These are phyloP conservation scores for Agapornis canus DNA, from an alignment of 2,797 vertebrate species.

Conservation along the genomic window DNA sequence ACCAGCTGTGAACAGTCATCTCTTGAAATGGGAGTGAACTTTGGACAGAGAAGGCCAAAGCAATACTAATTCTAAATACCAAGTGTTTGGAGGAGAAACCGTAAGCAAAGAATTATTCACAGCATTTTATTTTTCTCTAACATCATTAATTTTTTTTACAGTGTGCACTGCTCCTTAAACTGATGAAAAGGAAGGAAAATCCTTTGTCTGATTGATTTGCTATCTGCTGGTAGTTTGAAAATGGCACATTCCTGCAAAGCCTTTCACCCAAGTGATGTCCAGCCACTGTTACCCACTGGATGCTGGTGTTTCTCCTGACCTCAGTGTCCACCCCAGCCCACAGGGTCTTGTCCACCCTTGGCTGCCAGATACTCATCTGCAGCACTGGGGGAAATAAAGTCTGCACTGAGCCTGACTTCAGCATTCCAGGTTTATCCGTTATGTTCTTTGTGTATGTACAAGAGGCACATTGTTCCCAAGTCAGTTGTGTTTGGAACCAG, in stretches of 20 bases:
- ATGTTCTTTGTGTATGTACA: not conserved
- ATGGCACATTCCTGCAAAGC: not conserved
- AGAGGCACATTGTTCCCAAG: accelerated
- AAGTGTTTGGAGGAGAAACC: not conserved
- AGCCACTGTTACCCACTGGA: accelerated
- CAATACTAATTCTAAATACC: not conserved
- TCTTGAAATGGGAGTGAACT: not conserved
- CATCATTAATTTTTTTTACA: not conserved
- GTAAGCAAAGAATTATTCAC: not conserved
- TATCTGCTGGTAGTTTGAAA: not conserved
- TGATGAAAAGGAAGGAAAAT: not conserved
- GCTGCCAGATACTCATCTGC: not conserved
- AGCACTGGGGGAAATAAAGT: not conserved
- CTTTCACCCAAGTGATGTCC: not conserved
- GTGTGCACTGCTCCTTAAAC: not conserved
- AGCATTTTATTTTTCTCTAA: not conserved
- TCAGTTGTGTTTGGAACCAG: not conserved
- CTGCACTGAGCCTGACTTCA: accelerated
- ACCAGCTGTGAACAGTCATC: not conserved
- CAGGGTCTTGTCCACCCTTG: no score
- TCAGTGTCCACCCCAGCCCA: not conserved
- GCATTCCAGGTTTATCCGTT: not conserved
- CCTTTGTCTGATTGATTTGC: not conserved
- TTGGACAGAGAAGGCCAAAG: not conserved
- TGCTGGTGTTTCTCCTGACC: not conserved